phyloP scores from a whole-genome alignment of 2,113 vertebrate genomes.

The Sceloporus undulatus region DNA sequence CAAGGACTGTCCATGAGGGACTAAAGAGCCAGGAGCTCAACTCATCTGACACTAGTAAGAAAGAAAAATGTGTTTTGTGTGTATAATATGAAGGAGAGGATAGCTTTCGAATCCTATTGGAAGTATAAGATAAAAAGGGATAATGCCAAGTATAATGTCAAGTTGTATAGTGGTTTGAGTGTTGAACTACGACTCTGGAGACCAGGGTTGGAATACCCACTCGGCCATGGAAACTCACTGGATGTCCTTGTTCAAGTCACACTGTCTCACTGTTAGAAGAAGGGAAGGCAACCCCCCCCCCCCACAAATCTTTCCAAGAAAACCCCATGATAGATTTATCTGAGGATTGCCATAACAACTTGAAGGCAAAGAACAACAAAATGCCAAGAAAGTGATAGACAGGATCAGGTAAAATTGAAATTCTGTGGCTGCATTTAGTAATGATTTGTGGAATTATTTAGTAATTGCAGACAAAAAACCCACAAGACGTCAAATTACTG shows the following conservation, averaged over 20 bases:
- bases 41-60: conserved; percentile 78
- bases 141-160: too few relatives aligned
- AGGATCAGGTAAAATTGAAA: not conserved
- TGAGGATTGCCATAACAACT: too few relatives aligned
- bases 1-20: conserved; percentile 76
- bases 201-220: too few relatives aligned
- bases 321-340: too few relatives aligned
- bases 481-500: not conserved
- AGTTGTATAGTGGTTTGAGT: too few relatives aligned
- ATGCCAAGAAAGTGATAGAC: not conserved
- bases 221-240: too few relatives aligned
- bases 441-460: not conserved
- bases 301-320: too few relatives aligned
- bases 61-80: not conserved
- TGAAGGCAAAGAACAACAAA: too few relatives aligned
- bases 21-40: conserved; percentile 80
- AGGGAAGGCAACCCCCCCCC: too few relatives aligned
- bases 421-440: not conserved
- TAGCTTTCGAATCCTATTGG: not conserved
- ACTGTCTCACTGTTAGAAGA: too few relatives aligned
- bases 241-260: too few relatives aligned
- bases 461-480: not conserved
- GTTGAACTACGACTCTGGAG: too few relatives aligned
- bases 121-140: not conserved
- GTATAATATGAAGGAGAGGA: not conserved